Conservation (phyloP, 2,797 vertebrate species). For the Iguana delicatissima region DNA sequence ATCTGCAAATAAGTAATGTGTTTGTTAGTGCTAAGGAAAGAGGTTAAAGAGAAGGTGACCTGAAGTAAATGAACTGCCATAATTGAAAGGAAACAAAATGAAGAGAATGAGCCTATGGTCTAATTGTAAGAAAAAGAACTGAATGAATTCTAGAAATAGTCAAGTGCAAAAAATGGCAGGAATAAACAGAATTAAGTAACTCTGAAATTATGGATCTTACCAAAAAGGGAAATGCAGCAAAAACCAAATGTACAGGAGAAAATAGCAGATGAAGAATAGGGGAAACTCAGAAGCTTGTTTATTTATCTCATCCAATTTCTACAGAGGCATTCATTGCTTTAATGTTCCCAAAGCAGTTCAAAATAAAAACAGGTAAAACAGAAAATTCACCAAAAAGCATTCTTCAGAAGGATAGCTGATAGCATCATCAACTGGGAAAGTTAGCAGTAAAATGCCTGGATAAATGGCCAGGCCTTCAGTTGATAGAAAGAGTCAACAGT, state of each 20-base stretch:
- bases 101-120: background rate
- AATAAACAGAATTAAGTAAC: background rate
- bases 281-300: background rate
- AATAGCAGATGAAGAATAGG: background rate
- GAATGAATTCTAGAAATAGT: background rate
- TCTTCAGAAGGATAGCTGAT: too few relatives aligned
- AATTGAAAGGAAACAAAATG: background rate
- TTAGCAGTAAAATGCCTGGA: too few relatives aligned
- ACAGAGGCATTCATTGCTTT: too few relatives aligned
- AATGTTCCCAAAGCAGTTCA: too few relatives aligned
- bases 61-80: background rate
- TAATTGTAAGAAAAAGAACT: background rate
- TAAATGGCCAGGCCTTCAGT: too few relatives aligned
- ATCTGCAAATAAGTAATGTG: constrained; percentile 63
- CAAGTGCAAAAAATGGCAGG: background rate
- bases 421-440: too few relatives aligned
- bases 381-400: too few relatives aligned
- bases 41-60: background rate
- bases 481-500: too few relatives aligned
- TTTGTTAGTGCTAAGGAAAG: background rate
- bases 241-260: background rate
- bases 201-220: background rate
- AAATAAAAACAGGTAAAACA: too few relatives aligned
- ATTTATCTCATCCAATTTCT: too few relatives aligned
- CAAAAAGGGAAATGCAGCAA: background rate